Conservation (phyloP, 2,888 invertebrate genomes). For the Tetrapedia diversipes region DNA sequence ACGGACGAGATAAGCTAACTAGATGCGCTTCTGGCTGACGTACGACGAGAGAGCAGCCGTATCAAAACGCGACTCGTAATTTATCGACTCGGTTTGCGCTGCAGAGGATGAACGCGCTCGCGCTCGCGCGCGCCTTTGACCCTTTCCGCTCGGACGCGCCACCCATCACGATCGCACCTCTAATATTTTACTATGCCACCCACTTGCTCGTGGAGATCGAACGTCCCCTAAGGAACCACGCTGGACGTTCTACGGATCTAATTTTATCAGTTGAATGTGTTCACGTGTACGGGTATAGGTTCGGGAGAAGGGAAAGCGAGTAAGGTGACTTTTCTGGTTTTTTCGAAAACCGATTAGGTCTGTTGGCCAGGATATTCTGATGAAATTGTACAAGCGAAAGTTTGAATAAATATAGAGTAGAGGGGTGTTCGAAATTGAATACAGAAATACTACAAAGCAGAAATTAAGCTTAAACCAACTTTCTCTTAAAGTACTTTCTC, state of each 20-base stretch:
- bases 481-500: too few species aligned
- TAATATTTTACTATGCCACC: slow-evolving; percentile 47
- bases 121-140: too few species aligned
- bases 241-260: slow-evolving; percentile 9
- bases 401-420: background rate
- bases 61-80: slow-evolving; percentile 42
- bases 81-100: slow-evolving; percentile 42
- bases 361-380: too few species aligned
- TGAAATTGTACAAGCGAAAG: background rate
- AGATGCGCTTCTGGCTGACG: slow-evolving; percentile 54
- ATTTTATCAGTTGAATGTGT: too few species aligned
- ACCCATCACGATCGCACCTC: slow-evolving; percentile 51
- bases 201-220: slow-evolving; percentile 5
- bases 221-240: background rate
- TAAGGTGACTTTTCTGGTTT: too few species aligned
- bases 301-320: too few species aligned
- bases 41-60: slow-evolving; percentile 30
- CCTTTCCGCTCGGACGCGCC: slow-evolving; percentile 50
- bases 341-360: too few species aligned
- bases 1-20: slow-evolving; percentile 57
- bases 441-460: too few species aligned
- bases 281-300: too few species aligned
- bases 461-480: too few species aligned
- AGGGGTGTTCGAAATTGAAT: too few species aligned
- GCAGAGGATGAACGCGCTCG: slow-evolving; percentile 30